Percentiles rank a stretch among this genome's conserved stretches.
Evolutionary conservation across 2,888 invertebrate genomes (phyloP).

Genomic region (Acrobasis consociella): DNA sequence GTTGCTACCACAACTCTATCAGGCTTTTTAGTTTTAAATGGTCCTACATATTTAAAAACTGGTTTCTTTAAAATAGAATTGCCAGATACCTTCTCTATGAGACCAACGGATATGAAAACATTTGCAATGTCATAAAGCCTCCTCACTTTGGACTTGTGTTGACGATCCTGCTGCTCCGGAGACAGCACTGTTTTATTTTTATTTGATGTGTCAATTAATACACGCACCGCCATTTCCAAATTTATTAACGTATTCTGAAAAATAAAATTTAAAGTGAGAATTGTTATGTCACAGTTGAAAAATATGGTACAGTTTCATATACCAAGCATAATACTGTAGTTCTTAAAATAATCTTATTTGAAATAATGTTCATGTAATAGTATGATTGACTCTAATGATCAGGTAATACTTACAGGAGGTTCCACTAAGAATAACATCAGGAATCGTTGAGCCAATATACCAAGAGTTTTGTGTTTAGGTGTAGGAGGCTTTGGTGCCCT

Average conservation of each 20-base stretch:
- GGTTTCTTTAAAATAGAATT: constrained; percentile 85
- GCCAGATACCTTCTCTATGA: constrained; percentile 87
- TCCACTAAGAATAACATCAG: constrained; percentile 87
- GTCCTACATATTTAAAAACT: constrained; percentile 86
- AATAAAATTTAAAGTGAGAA: constrained; percentile 26
- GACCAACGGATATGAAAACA: constrained; percentile 87
- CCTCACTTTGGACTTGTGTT: constrained; percentile 86
- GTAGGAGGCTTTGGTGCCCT: constrained; percentile 73
- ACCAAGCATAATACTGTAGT: too few species aligned
- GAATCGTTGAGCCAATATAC: constrained; percentile 87
- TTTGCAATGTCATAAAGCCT: constrained; percentile 91
- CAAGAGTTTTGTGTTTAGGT: constrained; percentile 85
- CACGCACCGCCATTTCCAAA: constrained; percentile 86
- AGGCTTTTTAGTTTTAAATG: constrained; percentile 65
- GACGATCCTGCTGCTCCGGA: constrained; percentile 76
- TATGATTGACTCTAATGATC: too few species aligned
- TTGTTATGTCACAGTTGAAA: not conserved
- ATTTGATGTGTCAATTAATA: constrained; percentile 79
- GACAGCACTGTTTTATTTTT: constrained; percentile 78
- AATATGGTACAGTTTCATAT: not conserved
- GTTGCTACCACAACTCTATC: constrained; percentile 53
- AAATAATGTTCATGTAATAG: too few species aligned
- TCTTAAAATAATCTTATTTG: too few species aligned
- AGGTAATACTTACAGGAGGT: constrained; percentile 76
- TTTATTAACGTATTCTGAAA: constrained; percentile 85